These are phyloP conservation scores for Gallinago nigripennis DNA, from an alignment of 2,797 vertebrate species.

Conservation along the genomic window DNA sequence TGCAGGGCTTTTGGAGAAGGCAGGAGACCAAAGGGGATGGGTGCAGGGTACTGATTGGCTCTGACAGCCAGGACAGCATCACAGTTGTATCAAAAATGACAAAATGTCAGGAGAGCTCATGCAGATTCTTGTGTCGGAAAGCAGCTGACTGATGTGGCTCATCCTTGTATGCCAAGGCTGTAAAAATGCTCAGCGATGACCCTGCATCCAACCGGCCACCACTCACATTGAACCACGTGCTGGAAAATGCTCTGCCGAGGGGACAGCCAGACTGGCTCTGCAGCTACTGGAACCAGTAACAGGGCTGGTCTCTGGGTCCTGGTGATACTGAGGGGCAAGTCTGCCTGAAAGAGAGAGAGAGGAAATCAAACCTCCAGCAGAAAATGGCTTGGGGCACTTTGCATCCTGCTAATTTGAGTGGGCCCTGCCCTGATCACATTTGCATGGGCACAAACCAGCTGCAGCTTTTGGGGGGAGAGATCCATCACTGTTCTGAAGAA, in stretches of 20 bases:
- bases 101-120: not conserved
- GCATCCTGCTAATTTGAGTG: not conserved
- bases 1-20: not conserved
- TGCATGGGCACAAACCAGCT: not conserved
- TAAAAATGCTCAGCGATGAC: not conserved
- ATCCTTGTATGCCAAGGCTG: not conserved
- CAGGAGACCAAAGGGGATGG: not conserved
- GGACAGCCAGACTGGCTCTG: not conserved
- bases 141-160: not conserved
- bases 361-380: not conserved
- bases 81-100: not conserved
- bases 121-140: not conserved
- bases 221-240: accelerated
- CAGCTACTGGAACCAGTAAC: accelerated
- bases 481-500: not conserved
- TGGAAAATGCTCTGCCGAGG: not conserved
- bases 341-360: not conserved
- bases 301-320: not conserved
- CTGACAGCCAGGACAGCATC: not conserved
- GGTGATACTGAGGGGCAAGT: not conserved
- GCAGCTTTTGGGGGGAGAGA: not conserved
- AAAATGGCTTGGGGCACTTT: not conserved
- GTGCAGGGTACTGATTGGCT: not conserved
- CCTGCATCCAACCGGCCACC: not conserved
- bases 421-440: not conserved